phyloP scores from a whole-genome alignment of 2,797 vertebrate species.

The Bovichtus variegatus region DNA sequence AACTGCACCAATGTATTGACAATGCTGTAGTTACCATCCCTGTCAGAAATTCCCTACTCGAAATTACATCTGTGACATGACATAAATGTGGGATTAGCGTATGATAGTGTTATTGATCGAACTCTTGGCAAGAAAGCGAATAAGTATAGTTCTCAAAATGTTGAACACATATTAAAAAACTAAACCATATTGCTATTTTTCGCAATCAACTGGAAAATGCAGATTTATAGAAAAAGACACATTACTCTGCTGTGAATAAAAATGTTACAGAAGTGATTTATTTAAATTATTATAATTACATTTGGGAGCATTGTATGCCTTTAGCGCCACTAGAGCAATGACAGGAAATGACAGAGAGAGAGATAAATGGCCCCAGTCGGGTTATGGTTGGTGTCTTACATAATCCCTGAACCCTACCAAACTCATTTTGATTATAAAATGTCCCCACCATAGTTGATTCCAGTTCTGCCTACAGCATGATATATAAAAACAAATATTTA shows the following conservation, averaged over 20 bases:
- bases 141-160: background rate
- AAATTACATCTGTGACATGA: background rate
- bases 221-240: slow-evolving; percentile 1
- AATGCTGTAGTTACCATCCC: background rate
- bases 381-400: background rate
- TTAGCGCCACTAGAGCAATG: background rate
- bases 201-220: background rate
- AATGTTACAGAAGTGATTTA: background rate
- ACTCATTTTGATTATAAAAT: background rate
- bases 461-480: background rate
- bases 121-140: background rate
- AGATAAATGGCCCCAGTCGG: background rate
- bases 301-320: background rate
- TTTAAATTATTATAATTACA: background rate
- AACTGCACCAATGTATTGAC: background rate
- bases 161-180: background rate
- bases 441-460: background rate
- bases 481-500: background rate
- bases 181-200: background rate
- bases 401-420: background rate
- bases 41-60: background rate
- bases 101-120: background rate
- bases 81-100: background rate
- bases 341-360: background rate
- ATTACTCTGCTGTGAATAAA: background rate